These are phyloP conservation scores for Mus spicilegus DNA, from an alignment of 2,113 vertebrate species.

Conservation along the genomic window DNA sequence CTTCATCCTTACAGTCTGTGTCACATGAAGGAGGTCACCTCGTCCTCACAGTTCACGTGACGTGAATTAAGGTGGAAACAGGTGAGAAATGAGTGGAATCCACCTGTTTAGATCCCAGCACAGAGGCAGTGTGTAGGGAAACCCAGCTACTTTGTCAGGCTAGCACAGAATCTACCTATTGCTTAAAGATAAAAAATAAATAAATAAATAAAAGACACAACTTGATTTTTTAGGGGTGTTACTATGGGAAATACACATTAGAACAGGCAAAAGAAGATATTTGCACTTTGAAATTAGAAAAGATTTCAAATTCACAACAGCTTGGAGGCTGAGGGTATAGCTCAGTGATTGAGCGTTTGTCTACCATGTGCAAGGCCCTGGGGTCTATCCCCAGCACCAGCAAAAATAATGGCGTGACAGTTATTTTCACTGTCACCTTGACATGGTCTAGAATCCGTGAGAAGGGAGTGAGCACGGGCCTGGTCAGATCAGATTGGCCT, in stretches of 20 bases:
- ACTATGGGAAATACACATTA: neutral
- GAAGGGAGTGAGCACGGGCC: too few relatives aligned
- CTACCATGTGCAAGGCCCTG: neutral
- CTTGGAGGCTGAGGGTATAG: neutral
- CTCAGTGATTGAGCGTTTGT: neutral
- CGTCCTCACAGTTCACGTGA: too few relatives aligned
- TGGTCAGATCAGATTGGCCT: neutral
- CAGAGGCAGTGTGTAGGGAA: fast-evolving
- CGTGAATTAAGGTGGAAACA: fast-evolving
- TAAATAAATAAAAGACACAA: neutral
- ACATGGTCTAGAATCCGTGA: neutral
- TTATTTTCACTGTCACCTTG: neutral
- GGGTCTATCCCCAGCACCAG: neutral
- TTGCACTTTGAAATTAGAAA: neutral
- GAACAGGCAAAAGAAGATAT: neutral
- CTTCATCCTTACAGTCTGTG: too few relatives aligned
- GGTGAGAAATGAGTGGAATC: neutral
- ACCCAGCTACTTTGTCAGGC: neutral
- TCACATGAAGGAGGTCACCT: neutral
- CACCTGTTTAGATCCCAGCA: neutral
- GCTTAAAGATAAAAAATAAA: neutral
- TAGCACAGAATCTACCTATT: neutral
- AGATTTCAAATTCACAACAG: neutral
- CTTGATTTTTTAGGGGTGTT: neutral
- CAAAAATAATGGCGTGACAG: neutral